Percentiles rank a stretch among this genome's conserved stretches.
These are phyloP conservation scores for Idris sp. DNA, from an alignment of 1,140 invertebrate species.

Conservation along the genomic window DNA sequence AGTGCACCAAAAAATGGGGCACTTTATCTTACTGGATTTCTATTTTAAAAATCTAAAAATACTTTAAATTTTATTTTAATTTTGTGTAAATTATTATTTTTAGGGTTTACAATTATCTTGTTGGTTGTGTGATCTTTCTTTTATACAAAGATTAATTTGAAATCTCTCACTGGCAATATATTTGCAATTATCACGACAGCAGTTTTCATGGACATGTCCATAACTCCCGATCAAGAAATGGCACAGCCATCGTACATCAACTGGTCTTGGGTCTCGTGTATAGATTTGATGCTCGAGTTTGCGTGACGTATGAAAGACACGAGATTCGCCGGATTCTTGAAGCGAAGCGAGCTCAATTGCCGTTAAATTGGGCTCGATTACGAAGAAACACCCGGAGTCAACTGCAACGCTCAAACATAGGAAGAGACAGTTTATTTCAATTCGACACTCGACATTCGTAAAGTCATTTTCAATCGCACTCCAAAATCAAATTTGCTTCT, in stretches of 20 bases:
- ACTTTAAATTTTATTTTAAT: too few relatives aligned
- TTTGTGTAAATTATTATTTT: too few relatives aligned
- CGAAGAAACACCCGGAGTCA: constrained; percentile 50
- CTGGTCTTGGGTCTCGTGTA: constrained; percentile 4
- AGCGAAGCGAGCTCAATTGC: constrained; percentile 61
- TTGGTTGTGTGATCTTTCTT: too few relatives aligned
- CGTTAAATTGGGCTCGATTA: constrained; percentile 60
- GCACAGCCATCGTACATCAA: background rate
- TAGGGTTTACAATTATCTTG: too few relatives aligned
- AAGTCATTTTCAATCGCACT: too few relatives aligned
- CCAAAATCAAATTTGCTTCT: too few relatives aligned
- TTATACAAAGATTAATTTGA: too few relatives aligned
- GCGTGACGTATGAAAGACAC: constrained; percentile 63
- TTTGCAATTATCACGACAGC: constrained; percentile 9
- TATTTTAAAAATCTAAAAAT: too few relatives aligned
- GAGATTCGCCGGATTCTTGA: constrained; percentile 57
- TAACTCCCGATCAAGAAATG: background rate
- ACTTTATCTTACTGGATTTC: too few relatives aligned
- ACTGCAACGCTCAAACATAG: constrained; percentile 48
- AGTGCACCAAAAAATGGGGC: too few relatives aligned
- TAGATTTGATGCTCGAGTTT: constrained; percentile 62
- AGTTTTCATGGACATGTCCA: too few relatives aligned
- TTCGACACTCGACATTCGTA: constrained; percentile 33
- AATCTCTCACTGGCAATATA: too few relatives aligned
- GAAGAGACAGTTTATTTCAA: constrained; percentile 57